A percentile compares a stretch with the other conserved stretches of the same genome.
phyloP scores from a whole-genome alignment of 1,140 invertebrate genomes.

The Drosophila paulistorum region DNA sequence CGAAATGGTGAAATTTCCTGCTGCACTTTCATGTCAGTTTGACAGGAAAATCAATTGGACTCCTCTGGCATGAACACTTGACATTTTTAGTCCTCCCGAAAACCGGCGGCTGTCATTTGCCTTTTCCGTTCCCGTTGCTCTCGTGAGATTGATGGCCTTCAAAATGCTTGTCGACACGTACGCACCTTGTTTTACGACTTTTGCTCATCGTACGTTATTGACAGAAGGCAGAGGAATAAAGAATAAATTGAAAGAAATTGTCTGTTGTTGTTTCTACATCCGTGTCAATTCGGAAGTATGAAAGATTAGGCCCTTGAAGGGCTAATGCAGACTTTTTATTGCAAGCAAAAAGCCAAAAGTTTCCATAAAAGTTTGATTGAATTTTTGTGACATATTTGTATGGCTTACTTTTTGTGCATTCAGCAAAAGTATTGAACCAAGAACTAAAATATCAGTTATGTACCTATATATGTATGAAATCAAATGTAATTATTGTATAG shows the following conservation, averaged over 20 bases:
- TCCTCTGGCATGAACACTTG: not conserved
- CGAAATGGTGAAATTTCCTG: not conserved
- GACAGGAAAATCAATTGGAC: conserved; percentile 10
- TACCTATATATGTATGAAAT: not conserved
- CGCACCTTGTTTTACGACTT: conserved; percentile 30
- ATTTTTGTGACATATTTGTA: not conserved
- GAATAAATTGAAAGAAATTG: conserved; percentile 10
- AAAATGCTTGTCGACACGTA: conserved; percentile 56
- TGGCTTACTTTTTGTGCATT: not conserved
- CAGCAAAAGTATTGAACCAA: not conserved
- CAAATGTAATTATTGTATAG: not conserved
- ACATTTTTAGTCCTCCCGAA: conserved; percentile 12
- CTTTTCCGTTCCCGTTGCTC: conserved; percentile 21
- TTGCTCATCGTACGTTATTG: conserved; percentile 8
- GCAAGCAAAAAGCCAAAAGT: not conserved
- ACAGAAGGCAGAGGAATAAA: not conserved
- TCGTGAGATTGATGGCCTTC: conserved; percentile 56
- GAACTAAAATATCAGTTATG: not conserved
- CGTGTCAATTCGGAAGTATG: not conserved
- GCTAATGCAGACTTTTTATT: not conserved
- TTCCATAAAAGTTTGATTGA: not conserved
- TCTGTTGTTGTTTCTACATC: conserved; percentile 4
- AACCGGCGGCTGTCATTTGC: conserved; percentile 42
- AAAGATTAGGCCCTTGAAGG: not conserved
- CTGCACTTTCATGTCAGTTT: conserved; percentile 5